A percentile compares a stretch with the other conserved stretches of the same genome.
Evolutionary conservation across 2,113 vertebrate species (phyloP).

Genomic region (Strix uralensis): DNA sequence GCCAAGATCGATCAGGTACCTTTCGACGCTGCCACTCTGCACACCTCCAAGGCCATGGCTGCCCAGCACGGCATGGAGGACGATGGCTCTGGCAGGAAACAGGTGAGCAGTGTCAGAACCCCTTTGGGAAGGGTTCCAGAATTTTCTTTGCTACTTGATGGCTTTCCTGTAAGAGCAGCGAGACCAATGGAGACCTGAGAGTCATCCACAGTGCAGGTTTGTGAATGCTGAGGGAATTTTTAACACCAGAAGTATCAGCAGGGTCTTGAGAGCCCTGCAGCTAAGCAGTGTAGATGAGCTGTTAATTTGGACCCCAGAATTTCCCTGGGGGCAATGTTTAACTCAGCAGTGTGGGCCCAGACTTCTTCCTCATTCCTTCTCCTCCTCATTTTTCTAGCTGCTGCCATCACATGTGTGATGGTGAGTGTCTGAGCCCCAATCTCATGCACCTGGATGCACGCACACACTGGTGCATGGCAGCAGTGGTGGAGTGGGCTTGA

Average conservation of each 20-base stretch:
- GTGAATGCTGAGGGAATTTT: background rate
- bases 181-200: background rate
- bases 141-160: background rate
- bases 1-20: conserved; percentile 91
- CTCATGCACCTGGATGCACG: background rate
- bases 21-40: conserved; percentile 88
- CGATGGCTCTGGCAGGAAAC: conserved; percentile 86
- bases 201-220: background rate
- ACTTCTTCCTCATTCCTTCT: background rate
- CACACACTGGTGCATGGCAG: background rate
- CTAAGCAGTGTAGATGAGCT: background rate
- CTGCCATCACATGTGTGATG: background rate
- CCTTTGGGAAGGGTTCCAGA: background rate
- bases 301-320: background rate
- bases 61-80: conserved; percentile 98
- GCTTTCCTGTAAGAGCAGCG: background rate
- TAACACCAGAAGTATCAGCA: background rate
- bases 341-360: too few species aligned
- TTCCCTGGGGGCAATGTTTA: background rate
- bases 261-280: background rate
- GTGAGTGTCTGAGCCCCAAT: background rate
- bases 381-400: background rate
- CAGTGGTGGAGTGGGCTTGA: background rate
- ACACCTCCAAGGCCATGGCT: conserved; percentile 89
- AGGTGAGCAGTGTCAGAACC: conserved; percentile 58